Base-by-base conservation (phyloP, 2,888 invertebrate species). In the Pristionchus exspectatus region DNA sequence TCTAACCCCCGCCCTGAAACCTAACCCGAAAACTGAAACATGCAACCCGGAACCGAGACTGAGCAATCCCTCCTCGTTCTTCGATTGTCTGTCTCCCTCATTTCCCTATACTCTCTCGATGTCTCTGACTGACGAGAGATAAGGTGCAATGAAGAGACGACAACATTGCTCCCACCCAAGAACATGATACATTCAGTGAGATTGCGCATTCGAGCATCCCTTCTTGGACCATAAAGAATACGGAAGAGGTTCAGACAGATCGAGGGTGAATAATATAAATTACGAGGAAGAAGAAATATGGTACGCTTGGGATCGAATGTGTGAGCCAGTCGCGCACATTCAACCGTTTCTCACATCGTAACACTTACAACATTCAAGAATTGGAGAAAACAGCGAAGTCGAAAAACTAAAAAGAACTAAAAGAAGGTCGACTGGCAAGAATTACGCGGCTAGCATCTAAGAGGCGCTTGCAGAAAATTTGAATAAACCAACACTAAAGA, bases 31-130 rank as follows among this genome's bases (percentile, higher is more conserved):
- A 72, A 72, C 33, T 33, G 72, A 72, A 72, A 72, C 72, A 44
- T 44, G 77, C 38, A 77, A 77, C 77, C 44, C 77, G 77, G 77
- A 77, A 77, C 77, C 44, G 77, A 74, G 38, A 50, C 59, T 69
- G 69, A 69, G 69, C 27, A 69, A 27, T 30, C 69, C 27, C 44
- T 50, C 10, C 12, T 9, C 12, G 3, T n/a, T 14, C 27, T 30
- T 12, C n/a, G 69, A 27, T 50, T 9, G 44, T 50, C 44, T 50
- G 10, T 50, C 44, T 7, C 44, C 9, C 44, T 50, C 44, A 50
- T 50, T 50, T 10, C 44, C 44, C 44, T 50, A 7, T 50, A 10
- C 4, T 50, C 44, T 50, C 44, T 50, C 44, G 44, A 10, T 50
- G 10, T 50, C 4, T 50, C 44, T 50, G 10, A 9, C 44, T 50